Conservation (phyloP, 2,888 invertebrate species). For the Apamea monoglypha region DNA sequence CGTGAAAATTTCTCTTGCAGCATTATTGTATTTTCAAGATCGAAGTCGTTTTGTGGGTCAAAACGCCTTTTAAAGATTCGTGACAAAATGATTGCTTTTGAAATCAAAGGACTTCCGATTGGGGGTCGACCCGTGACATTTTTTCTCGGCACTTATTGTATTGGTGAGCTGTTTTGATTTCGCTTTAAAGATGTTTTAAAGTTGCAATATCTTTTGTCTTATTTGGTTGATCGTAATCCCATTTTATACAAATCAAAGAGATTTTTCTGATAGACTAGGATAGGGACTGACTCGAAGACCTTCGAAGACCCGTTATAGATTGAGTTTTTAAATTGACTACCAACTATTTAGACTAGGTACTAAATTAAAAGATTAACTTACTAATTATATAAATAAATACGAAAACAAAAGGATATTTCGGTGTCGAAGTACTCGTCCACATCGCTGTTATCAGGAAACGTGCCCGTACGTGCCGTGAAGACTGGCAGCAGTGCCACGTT, state of each 20-base stretch:
- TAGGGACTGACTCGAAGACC: background rate
- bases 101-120: conserved; percentile 55
- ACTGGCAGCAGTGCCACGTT: background rate
- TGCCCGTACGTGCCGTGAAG: background rate
- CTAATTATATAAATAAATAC: background rate
- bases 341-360: background rate
- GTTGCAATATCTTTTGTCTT: background rate
- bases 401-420: background rate
- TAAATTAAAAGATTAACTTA: background rate
- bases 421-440: background rate
- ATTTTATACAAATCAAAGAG: background rate
- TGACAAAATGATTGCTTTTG: conserved; percentile 58
- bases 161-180: conserved; percentile 18
- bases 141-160: background rate
- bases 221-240: background rate
- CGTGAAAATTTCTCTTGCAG: conserved; percentile 33
- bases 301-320: background rate
- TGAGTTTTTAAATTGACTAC: background rate
- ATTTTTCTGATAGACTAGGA: background rate
- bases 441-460: background rate
- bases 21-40: conserved; percentile 53
- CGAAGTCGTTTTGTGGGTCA: conserved; percentile 43
- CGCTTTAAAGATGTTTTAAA: background rate
- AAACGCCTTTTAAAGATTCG: conserved; percentile 48
- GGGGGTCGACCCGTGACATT: conserved; percentile 37